Evolutionary conservation across 2,797 vertebrate genomes (phyloP).

Genomic region (Choloepus didactylus): DNA sequence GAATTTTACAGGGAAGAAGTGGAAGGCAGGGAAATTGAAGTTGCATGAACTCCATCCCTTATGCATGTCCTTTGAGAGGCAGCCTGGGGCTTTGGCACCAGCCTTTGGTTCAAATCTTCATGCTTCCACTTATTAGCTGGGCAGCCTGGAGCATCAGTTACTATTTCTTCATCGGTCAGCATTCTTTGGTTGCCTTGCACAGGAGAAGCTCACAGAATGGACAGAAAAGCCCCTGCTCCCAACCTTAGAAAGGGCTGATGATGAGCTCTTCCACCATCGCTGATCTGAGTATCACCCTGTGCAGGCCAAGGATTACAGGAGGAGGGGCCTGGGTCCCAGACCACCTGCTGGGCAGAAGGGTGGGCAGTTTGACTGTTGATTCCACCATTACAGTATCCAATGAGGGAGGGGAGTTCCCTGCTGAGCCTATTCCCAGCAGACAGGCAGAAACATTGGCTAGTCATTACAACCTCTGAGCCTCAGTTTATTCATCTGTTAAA

Average conservation of each 20-base stretch:
- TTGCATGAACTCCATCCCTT: background rate
- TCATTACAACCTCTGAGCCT: background rate
- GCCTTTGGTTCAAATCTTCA: background rate
- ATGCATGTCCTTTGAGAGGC: background rate
- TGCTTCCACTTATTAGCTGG: background rate
- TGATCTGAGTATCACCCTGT: background rate
- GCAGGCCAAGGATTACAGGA: background rate
- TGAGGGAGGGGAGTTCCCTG: background rate
- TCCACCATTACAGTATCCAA: background rate
- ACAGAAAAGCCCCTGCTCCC: background rate
- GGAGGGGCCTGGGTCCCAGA: background rate
- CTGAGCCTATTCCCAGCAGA: background rate
- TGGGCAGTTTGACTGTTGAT: background rate
- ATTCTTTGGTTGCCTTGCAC: background rate
- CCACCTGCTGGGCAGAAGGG: background rate
- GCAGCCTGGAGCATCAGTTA: background rate
- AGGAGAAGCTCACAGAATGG: background rate
- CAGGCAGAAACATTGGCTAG: background rate
- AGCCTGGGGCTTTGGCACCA: background rate
- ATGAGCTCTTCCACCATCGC: rapidly evolving
- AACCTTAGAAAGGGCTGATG: background rate
- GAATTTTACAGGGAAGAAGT: background rate
- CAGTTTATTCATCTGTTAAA: background rate
- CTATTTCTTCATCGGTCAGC: background rate
- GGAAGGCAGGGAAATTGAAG: background rate